Evolutionary conservation across 2,113 vertebrate species (phyloP).

Genomic region (human (Homo sapiens)): DNA sequence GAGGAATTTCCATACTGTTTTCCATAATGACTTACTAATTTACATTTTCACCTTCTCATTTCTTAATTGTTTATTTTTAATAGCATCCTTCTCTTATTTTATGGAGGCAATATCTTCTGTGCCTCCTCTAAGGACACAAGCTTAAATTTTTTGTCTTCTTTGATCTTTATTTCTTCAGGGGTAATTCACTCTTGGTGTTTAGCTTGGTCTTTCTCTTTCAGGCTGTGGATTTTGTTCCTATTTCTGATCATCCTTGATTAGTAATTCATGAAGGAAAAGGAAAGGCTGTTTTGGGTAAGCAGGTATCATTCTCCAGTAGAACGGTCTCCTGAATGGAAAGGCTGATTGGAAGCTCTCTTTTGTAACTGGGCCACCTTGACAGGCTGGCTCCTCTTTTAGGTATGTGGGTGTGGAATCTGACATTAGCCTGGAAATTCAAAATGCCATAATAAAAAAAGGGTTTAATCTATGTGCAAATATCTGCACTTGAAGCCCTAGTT

Average conservation of each 20-base stretch:
- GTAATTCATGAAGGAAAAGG: conserved; percentile 36
- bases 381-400: background rate
- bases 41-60: background rate
- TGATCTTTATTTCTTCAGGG: background rate
- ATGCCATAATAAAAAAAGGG: background rate
- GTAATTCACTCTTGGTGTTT: background rate
- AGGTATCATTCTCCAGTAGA: background rate
- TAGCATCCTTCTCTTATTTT: background rate
- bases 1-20: background rate
- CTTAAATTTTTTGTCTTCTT: background rate
- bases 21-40: background rate
- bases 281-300: background rate
- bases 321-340: background rate
- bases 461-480: background rate
- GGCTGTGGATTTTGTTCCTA: conserved; percentile 4
- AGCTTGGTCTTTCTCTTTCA: conserved; percentile 6
- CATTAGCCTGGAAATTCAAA: background rate
- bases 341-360: background rate
- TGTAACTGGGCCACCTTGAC: background rate
- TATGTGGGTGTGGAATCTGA: background rate
- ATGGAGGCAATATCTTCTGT: background rate
- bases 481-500: background rate
- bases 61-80: background rate
- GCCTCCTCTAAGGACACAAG: background rate
- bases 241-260: conserved; percentile 28